Base-by-base conservation (phyloP, 2,888 invertebrate species). In the Drosophila prolongata region DNA sequence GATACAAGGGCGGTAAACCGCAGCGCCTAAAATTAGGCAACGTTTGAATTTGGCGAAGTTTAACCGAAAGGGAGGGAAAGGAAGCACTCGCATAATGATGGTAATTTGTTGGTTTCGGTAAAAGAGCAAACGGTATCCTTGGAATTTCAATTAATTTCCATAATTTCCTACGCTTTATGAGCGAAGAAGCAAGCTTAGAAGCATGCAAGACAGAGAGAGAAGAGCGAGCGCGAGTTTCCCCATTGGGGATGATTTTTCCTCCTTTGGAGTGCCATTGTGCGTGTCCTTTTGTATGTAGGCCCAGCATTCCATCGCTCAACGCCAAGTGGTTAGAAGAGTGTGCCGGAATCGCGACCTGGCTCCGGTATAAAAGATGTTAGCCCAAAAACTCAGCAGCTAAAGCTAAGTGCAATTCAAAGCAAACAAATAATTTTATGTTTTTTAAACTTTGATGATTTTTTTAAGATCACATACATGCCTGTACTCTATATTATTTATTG, bases 111-210 rank as follows among this genome's bases (percentile, higher is more conserved):
- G 89, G 82, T 88, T 85, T 89, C 89, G 72, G 68, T 87, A 91
- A 90, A 91, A 91, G 91, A 90, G 89, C 90, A 91, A 89, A 86
- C 86, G 91, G 92, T 85, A 92, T 91, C 87, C 83, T 81, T 89
- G 90, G 92, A 92, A 91, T 91, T 91, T 92, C 91, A 91, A 91
- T 91, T 91, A 91, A 91, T 91, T 91, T 91, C 90, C 90, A 91
- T 92, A 92, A 91, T 90, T 90, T 90, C 83, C 87, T 80, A 81
- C 77, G 83, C 80, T 89, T 89, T 87, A 87, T 89, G 87, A 87
- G 68, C 77, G 77, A 70, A n/a, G 71, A 68, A n/a, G 65, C 27
- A 16, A 64, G 30, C n/a, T 16, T 34, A 34, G 8, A 40, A 69
- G 78, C 46, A 53, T 75, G 65, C 49, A 65, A 50, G 59, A 70